These are phyloP conservation scores for Ameiurus melas DNA, from an alignment of 2,113 vertebrate species.

Conservation along the genomic window DNA sequence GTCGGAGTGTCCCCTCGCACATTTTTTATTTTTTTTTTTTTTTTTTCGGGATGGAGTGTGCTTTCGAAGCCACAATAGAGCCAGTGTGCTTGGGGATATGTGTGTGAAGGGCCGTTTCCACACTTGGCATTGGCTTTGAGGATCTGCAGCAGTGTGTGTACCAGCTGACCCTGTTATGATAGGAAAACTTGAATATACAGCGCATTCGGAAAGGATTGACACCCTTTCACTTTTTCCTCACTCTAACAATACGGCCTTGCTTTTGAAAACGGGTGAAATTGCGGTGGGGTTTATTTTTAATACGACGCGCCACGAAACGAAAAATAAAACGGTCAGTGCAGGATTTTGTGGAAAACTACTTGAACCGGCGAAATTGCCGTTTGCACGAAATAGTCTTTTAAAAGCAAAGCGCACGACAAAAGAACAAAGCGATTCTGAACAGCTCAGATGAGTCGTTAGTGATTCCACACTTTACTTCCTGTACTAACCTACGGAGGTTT, in stretches of 20 bases:
- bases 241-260: neutral
- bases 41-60: slow-evolving; percentile 11
- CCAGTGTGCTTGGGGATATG: slow-evolving; percentile 38
- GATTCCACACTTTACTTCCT: no score
- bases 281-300: neutral
- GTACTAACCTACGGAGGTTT: no score
- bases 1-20: neutral
- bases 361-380: no score
- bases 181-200: slow-evolving; percentile 14
- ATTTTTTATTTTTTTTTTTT: neutral
- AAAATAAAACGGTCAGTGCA: neutral
- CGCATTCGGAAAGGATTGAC: neutral
- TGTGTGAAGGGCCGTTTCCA: slow-evolving; percentile 30
- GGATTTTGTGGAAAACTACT: no score
- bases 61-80: slow-evolving; percentile 32
- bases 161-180: slow-evolving; percentile 18
- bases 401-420: no score
- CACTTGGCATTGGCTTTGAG: slow-evolving; percentile 13
- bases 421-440: no score
- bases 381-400: neutral
- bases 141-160: slow-evolving; percentile 20
- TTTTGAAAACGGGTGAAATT: neutral
- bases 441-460: no score
- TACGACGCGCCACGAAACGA: neutral
- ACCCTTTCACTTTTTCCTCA: slow-evolving; percentile 2